phyloP scores from a whole-genome alignment of 2,888 invertebrate species.

The Hoplodrina blanda region DNA sequence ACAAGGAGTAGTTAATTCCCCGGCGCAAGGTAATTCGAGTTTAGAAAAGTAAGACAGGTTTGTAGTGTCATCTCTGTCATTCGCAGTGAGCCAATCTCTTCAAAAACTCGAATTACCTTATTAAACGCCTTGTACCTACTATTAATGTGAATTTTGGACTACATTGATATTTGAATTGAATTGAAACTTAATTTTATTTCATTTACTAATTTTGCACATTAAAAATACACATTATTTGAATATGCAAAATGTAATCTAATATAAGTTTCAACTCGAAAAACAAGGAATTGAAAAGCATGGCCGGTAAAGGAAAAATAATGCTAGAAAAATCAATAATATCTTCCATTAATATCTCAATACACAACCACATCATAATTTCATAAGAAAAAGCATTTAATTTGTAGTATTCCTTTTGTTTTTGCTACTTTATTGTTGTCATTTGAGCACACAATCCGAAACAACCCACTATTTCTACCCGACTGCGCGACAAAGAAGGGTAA shows the following conservation, averaged over 20 bases:
- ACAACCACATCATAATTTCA: conserved; percentile 86
- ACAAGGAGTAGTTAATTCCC: conserved; percentile 1
- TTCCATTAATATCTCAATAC: conserved; percentile 75
- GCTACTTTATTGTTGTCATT: conserved; percentile 56
- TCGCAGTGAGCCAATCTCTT: too few relatives aligned
- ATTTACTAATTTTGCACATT: not conserved
- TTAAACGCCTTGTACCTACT: not conserved
- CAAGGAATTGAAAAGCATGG: conserved; percentile 55
- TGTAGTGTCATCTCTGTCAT: too few relatives aligned
- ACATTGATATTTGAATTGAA: conserved; percentile 6
- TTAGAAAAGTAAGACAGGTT: too few relatives aligned
- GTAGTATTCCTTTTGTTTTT: conserved; percentile 34
- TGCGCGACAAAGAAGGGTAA: too few relatives aligned
- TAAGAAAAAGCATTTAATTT: conserved; percentile 78
- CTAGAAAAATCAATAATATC: conserved; percentile 72
- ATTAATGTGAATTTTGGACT: not conserved
- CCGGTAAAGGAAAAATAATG: conserved; percentile 66
- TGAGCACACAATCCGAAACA: conserved; percentile 57
- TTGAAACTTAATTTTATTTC: conserved; percentile 9
- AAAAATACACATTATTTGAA: not conserved
- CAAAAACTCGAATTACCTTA: too few relatives aligned
- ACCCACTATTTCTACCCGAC: conserved; percentile 17
- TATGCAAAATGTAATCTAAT: not conserved
- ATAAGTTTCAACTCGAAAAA: conserved; percentile 28
- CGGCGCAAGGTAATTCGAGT: too few relatives aligned